Percentiles rank a stretch among this genome's conserved stretches.
phyloP scores from a whole-genome alignment of 1,140 invertebrate genomes.

The Paraescarpia echinospica region DNA sequence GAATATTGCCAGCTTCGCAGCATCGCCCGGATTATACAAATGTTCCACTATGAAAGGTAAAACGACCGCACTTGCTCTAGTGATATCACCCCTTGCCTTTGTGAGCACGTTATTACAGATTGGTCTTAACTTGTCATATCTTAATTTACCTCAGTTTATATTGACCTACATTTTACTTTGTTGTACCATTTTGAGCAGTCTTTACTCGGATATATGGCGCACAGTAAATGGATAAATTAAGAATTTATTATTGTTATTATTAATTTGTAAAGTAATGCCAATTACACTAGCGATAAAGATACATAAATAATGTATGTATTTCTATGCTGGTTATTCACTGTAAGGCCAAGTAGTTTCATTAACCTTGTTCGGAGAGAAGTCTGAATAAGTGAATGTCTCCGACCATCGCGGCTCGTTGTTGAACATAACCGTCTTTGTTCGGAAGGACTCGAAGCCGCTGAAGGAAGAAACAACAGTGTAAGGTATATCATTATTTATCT shows the following conservation, averaged over 20 bases:
- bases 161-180: too few species aligned
- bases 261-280: not conserved
- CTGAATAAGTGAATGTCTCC: not conserved
- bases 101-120: too few species aligned
- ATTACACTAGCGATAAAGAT: not conserved
- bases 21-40: too few species aligned
- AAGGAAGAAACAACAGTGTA: not conserved
- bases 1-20: too few species aligned
- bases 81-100: too few species aligned
- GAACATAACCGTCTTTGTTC: not conserved
- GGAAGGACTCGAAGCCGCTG: not conserved
- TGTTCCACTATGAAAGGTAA: too few species aligned
- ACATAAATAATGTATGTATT: not conserved
- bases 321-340: not conserved
- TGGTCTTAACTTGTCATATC: too few species aligned
- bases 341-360: not conserved
- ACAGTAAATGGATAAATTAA: too few species aligned
- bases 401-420: not conserved
- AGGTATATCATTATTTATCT: not conserved
- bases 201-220: too few species aligned
- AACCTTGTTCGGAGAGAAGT: not conserved
- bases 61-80: too few species aligned
- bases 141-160: too few species aligned
- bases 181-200: too few species aligned
- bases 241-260: not conserved